Evolutionary conservation across 2,888 invertebrate species (phyloP), one percentile per base, ranked within the genome.

Genomic region (Orgyia antiqua): DNA sequence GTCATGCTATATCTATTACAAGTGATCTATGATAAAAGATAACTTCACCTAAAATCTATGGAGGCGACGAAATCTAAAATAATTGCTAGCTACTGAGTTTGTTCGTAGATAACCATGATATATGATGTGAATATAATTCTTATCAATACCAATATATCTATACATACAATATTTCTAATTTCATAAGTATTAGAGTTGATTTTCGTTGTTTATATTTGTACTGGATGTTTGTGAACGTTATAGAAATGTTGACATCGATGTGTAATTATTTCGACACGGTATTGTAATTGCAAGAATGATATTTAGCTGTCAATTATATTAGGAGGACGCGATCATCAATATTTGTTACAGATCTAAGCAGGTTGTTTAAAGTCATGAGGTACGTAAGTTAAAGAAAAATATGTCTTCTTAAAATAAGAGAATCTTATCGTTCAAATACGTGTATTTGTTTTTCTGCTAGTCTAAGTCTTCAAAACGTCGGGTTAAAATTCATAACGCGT

Each of bases 51-150:
- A 50, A 65, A 60, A 59, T 58, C 44, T 49, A 49, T 34, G 36
- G 48, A 39, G 47, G 52, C 57, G 48, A 61, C 60, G 46, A 61
- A 65, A 66, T 67, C 68, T 58, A 62, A 66, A 64, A 63, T 66
- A 67, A 67, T 67, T 67, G 65, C 58, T 46, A 43, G 67, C 67
- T 67, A 67, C 67, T 39, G 58, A 51, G 61, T 64, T 61, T 50
- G 67, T 59, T 53, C 41, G 33, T 37, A 46, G 68, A 67, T 67
- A 68, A 64, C 50, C 42, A 60, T 67, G 68, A 68, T 68, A 64
- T 56, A 67, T 59, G 55, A 58, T 66, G 57, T 56, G 62, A 63
- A 55, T 50, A 50, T 41, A 53, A 38, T 31, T 31, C 40, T 21
- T 49, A 59, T 53, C 52, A 45, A 4, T 10, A 30, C 40, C 27